Percentiles rank a stretch among this genome's conserved stretches.
phyloP scores from a whole-genome alignment of 2,113 vertebrate genomes.

The Nyctibius bracteatus region DNA sequence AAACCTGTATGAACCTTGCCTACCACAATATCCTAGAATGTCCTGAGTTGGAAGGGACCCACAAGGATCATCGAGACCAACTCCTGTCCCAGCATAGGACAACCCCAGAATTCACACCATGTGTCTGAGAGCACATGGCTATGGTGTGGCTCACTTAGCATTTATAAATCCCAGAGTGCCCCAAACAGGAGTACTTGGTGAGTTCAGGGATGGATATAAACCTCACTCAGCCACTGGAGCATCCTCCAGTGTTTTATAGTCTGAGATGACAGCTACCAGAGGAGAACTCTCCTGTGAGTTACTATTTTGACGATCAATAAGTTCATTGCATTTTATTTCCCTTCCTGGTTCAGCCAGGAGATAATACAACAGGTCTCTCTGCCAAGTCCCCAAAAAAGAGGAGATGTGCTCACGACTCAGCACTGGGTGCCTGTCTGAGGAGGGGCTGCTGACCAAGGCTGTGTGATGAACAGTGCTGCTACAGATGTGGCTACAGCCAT shows the following conservation, averaged over 20 bases:
- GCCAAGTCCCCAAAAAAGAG: background rate
- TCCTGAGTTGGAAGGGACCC: too few relatives aligned
- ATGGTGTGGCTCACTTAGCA: fast-evolving
- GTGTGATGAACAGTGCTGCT: background rate
- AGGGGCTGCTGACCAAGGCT: background rate
- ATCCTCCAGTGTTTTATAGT: background rate
- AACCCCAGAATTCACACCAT: too few relatives aligned
- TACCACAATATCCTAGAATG: too few relatives aligned
- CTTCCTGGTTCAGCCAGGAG: background rate
- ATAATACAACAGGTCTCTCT: background rate
- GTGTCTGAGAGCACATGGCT: too few relatives aligned
- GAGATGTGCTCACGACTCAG: constrained; percentile 14
- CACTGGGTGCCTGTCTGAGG: background rate
- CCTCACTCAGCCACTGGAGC: background rate
- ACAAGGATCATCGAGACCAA: too few relatives aligned
- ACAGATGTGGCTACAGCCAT: background rate
- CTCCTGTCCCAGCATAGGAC: too few relatives aligned
- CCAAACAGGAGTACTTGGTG: background rate
- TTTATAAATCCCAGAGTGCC: background rate
- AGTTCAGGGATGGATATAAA: background rate
- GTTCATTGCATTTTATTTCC: constrained; percentile 16
- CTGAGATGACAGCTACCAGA: background rate
- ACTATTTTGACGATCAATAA: background rate
- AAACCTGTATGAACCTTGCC: background rate
- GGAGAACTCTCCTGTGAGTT: background rate